A percentile compares a stretch with the other conserved stretches of the same genome.
phyloP scores from a whole-genome alignment of 2,797 vertebrate genomes.

The Gorsachius magnificus region DNA sequence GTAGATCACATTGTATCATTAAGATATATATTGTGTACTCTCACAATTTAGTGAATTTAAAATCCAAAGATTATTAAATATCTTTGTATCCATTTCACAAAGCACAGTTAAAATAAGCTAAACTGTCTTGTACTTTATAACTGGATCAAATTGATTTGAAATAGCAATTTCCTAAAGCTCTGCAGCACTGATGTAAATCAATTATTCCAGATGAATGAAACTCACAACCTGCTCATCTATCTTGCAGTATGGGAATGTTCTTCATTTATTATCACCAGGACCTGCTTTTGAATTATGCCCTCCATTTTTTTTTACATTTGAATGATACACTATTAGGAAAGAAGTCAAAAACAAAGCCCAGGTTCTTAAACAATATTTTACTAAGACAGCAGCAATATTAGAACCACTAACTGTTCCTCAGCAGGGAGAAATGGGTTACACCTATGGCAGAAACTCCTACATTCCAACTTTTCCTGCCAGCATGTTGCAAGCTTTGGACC shows the following conservation, averaged over 20 bases:
- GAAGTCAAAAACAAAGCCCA: neutral
- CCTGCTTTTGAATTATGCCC: neutral
- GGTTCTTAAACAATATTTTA: neutral
- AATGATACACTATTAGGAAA: neutral
- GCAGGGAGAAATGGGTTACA: neutral
- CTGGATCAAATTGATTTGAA: slow-evolving; percentile 57
- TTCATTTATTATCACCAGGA: slow-evolving; percentile 11
- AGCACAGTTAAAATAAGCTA: slow-evolving; percentile 46
- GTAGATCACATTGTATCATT: neutral
- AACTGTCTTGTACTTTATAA: slow-evolving; percentile 36
- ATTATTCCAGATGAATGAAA: slow-evolving; percentile 59
- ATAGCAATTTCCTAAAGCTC: slow-evolving; percentile 46
- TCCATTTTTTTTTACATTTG: slow-evolving; percentile 6
- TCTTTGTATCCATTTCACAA: neutral
- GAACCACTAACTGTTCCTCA: neutral
- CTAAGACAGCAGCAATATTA: neutral
- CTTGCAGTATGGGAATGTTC: neutral
- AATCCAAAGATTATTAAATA: slow-evolving; percentile 25
- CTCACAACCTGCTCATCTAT: neutral
- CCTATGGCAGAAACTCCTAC: neutral
- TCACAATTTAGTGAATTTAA: slow-evolving; percentile 22
- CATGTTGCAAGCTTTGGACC: neutral
- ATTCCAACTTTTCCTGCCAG: neutral
- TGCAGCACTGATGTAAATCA: slow-evolving; percentile 48
- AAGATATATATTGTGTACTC: neutral